Evolutionary conservation across 2,797 vertebrate genomes (phyloP), one percentile per base, ranked within the genome.

Genomic region (Sparus aurata): DNA sequence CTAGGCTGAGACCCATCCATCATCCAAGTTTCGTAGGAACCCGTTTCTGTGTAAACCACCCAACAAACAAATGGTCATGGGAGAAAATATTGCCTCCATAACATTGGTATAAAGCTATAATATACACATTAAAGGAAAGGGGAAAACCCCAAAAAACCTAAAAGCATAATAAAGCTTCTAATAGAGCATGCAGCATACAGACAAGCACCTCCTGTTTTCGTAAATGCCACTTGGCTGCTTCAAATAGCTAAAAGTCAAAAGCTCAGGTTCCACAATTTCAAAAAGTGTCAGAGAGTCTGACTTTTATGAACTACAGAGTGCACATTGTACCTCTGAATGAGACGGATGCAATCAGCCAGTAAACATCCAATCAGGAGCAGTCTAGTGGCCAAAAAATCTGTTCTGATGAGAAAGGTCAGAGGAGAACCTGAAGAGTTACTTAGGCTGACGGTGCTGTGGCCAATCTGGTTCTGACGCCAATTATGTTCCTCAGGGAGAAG

Each of bases 341-440:
- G 25, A 80, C 22, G 25, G 75, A 79, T 71, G 60, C 57, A 75
- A 78, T 75, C 77, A 62, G 15, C 27, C 17, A 8, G 77, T 49
- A 75, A 73, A 73, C 76, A 73, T 61, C 68, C 67, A 79, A 80
- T 73, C 76, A 67, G 81, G 20, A 67, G 57, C 49, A n/a, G 62
- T 22, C 13, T 5, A 12, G 47, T 5, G 41, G 18, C 63, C n/a
- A 27, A 3, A 70, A 52, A 60, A 2, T 11, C 8, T 12, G 58
- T 13, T 54, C 23, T 84, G 81, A 88, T 71, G 74, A 79, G 65
- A 43, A 64, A 69, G 46, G 73, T 66, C 69, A 75, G 69, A 57
- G 66, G 50, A 59, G 38, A 82, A 38, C 17, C 5, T 45, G 23
- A 18, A 7, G 70, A 66, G 71, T 53, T 50, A 15, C 27, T 45